These are phyloP conservation scores for Clanis bilineata DNA, from an alignment of 2,888 invertebrate species.

Conservation along the genomic window DNA sequence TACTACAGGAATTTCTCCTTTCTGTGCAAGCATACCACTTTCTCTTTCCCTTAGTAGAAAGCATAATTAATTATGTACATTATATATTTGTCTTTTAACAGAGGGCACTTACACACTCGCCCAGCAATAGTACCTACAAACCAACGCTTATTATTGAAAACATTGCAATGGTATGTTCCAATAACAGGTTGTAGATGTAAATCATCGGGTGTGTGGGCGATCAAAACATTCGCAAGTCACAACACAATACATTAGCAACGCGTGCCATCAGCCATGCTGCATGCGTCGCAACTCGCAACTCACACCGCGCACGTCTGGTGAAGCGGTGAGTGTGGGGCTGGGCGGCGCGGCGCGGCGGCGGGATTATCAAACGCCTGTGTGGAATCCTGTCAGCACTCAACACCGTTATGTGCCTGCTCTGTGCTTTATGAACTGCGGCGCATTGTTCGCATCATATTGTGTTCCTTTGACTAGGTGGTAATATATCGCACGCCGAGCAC, in stretches of 20 bases:
- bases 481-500: not conserved
- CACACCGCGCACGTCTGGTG: slow-evolving; percentile 19
- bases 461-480: not conserved
- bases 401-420: slow-evolving; percentile 34
- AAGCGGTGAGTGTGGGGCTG: too few relatives aligned
- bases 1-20: not conserved
- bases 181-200: not conserved
- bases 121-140: not conserved
- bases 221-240: not conserved
- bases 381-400: slow-evolving; percentile 25
- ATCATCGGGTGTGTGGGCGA: not conserved
- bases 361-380: slow-evolving; percentile 22
- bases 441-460: not conserved
- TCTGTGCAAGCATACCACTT: too few relatives aligned
- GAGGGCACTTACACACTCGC: too few relatives aligned
- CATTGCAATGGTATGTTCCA: not conserved
- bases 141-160: not conserved
- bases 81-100: too few relatives aligned
- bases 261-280: too few relatives aligned
- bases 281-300: too few relatives aligned
- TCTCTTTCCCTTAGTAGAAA: too few relatives aligned
- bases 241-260: slow-evolving; percentile 29
- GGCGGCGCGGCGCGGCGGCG: too few relatives aligned
- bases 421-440: slow-evolving; percentile 16
- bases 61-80: too few relatives aligned